These are phyloP conservation scores for Megamerina dolium DNA, from an alignment of 2,888 invertebrate genomes.

Conservation along the genomic window DNA sequence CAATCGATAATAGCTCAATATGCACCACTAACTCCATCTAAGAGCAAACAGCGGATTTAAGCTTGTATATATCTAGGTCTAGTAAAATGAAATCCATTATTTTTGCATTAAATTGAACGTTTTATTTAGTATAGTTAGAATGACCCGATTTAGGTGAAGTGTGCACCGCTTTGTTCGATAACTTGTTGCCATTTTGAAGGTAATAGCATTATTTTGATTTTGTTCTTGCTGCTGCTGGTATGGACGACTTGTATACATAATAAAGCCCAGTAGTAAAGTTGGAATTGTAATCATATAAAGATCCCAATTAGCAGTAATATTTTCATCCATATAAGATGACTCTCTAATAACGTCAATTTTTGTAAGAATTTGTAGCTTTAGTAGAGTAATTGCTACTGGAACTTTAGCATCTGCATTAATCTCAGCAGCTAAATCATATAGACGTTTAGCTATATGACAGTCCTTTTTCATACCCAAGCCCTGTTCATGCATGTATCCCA, in stretches of 20 bases:
- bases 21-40: no score
- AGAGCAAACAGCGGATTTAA: no score
- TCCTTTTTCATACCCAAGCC: conserved; percentile 87
- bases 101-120: no score
- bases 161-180: no score
- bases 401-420: conserved; percentile 88
- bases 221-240: conserved; percentile 35
- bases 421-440: conserved; percentile 93
- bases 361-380: conserved; percentile 73
- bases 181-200: no score
- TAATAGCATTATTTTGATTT: no score
- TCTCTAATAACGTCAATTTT: conserved; percentile 68
- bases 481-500: conserved; percentile 99
- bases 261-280: conserved; percentile 72
- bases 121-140: no score
- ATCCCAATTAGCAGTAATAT: conserved; percentile 87
- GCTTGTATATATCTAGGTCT: no score
- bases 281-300: conserved; percentile 80
- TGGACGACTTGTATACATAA: conserved; percentile 73
- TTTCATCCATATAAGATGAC: conserved; percentile 66
- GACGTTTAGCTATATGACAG: conserved; percentile 92
- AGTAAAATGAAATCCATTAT: no score
- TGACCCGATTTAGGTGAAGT: no score
- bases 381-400: conserved; percentile 85
- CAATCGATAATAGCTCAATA: no score